Conservation (phyloP, 2,888 invertebrate species). For the Drosophila macrospina region DNA sequence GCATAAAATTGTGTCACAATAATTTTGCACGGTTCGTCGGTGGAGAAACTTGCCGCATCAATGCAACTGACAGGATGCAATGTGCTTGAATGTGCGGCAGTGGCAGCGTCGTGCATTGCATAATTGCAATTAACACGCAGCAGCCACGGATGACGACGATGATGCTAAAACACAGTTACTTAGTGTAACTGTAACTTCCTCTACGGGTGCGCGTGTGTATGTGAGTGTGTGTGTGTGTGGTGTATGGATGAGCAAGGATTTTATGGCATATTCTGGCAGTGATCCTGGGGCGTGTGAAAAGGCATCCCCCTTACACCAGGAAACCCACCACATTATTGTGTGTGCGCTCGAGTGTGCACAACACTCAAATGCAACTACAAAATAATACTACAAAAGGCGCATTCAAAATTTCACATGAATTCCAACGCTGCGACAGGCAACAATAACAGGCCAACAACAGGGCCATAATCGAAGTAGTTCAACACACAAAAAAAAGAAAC, state of each 20-base stretch:
- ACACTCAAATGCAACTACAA: slow-evolving; percentile 55
- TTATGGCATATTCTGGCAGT: slow-evolving; percentile 20
- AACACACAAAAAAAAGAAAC: slow-evolving; percentile 27
- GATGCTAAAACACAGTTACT: slow-evolving; percentile 68
- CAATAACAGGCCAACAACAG: slow-evolving; percentile 39
- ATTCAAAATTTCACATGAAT: slow-evolving; percentile 76
- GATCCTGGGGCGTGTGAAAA: slow-evolving; percentile 42
- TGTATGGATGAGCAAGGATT: slow-evolving; percentile 14
- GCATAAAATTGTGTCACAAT: slow-evolving; percentile 84
- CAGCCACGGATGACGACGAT: slow-evolving; percentile 13
- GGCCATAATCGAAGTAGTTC: slow-evolving; percentile 70
- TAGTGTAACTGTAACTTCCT: slow-evolving; percentile 66
- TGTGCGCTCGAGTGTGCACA: slow-evolving; percentile 76
- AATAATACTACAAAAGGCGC: slow-evolving; percentile 63
- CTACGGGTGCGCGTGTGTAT: slow-evolving; percentile 5
- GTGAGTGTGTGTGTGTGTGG: neutral
- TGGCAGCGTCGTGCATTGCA: slow-evolving; percentile 45
- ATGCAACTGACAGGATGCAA: slow-evolving; percentile 72
- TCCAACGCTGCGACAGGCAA: slow-evolving; percentile 34
- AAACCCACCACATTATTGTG: slow-evolving; percentile 39
- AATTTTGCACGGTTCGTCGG: slow-evolving; percentile 80
- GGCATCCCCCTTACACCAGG: slow-evolving; percentile 7
- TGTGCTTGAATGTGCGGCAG: slow-evolving; percentile 48
- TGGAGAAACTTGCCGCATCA: slow-evolving; percentile 55
- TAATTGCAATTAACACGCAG: slow-evolving; percentile 78